Base-by-base conservation (phyloP, 2,888 invertebrate genomes). In the Pachliopta kotzebuea region DNA sequence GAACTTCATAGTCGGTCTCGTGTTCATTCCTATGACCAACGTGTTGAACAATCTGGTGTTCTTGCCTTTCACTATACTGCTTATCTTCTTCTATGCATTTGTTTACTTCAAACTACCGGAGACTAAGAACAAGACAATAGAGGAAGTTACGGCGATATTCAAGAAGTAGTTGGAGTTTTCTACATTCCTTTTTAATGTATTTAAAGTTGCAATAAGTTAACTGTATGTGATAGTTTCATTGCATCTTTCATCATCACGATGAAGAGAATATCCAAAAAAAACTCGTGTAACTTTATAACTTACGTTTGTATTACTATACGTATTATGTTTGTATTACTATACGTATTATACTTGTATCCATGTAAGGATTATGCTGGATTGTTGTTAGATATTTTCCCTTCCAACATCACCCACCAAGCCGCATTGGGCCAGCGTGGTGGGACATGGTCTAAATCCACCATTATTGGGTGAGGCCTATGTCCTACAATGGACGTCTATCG, bases 81-180 rank as follows among this genome's bases (percentile, higher is more conserved):
- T 92, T 18, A 81, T 90, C 37, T 54, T 92, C 54, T 92, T 92
- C 81, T 92, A 88, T 70, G 72, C 83, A 37, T 92, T 91, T 74
- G 87, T 89, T 4, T 90, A 88, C 71, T 84, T 87, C 70, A 90
- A 88, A 74, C 72, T 92, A 69, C 92, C 92, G 7, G 92, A 92
- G 76, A 92, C 92, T 21, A 92, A 92, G 76, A 92, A 92, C 69
- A 90, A 81, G 69, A 85, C 90, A 18, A 87, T 92, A 58, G 92
- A 92, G 70, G 92, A 92, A 72, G 92, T 92, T 26, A 90, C 91
- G 67, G 86, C 88, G 80, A 80, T 91, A 72, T 92, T 92, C 78
- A 92, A 90, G 69, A 80, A 87, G 70, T 87, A 83, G 76, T 66
- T 64, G 65, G 66, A 68, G 69, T 54, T 66, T 74, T 75, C 60